Percentiles rank a stretch among this genome's conserved stretches.
Evolutionary conservation across 2,113 vertebrate species (phyloP).

Genomic region (Xenopus borealis): DNA sequence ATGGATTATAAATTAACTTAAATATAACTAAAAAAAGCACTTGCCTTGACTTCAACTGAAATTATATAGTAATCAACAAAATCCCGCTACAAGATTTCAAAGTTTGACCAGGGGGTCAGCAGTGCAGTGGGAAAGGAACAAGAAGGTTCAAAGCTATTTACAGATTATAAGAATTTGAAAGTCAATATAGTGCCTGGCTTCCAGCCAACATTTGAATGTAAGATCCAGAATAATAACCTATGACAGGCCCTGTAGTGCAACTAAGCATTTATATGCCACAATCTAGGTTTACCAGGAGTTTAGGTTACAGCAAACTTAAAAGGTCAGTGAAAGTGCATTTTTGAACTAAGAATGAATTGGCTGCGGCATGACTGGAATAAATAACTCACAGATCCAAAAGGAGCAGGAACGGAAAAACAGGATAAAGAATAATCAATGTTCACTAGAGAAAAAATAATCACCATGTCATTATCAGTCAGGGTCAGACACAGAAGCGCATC

Average conservation of each 20-base stretch:
- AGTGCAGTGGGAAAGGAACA: slow-evolving; percentile 35
- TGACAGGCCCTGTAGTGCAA: slow-evolving; percentile 37
- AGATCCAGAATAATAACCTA: slow-evolving; percentile 28
- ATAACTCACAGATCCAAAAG: slow-evolving; percentile 19
- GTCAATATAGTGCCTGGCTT: slow-evolving; percentile 35
- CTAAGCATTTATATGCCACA: slow-evolving; percentile 43
- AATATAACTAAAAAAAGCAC: slow-evolving; percentile 31
- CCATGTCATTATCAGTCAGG: slow-evolving; percentile 33
- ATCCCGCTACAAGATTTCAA: slow-evolving; percentile 42
- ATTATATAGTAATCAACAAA: slow-evolving; percentile 54
- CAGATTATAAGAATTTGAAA: slow-evolving; percentile 34
- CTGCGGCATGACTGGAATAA: slow-evolving; percentile 24
- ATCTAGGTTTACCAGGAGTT: slow-evolving; percentile 39
- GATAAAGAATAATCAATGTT: slow-evolving; percentile 18
- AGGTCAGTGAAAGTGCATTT: slow-evolving; percentile 35
- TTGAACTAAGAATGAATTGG: slow-evolving; percentile 19
- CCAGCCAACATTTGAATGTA: slow-evolving; percentile 24
- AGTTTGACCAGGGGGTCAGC: slow-evolving; percentile 37
- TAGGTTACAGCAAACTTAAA: slow-evolving; percentile 48
- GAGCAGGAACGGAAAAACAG: slow-evolving; percentile 9
- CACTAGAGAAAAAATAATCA: slow-evolving; percentile 32
- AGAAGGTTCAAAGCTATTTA: slow-evolving; percentile 41
- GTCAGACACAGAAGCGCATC: slow-evolving; percentile 19
- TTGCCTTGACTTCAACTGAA: slow-evolving; percentile 49
- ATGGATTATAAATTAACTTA: slow-evolving; percentile 29